Evolutionary conservation across 2,888 invertebrate genomes (phyloP), one percentile per base, ranked within the genome.

Genomic region (Xestoiulus laeticollis): DNA sequence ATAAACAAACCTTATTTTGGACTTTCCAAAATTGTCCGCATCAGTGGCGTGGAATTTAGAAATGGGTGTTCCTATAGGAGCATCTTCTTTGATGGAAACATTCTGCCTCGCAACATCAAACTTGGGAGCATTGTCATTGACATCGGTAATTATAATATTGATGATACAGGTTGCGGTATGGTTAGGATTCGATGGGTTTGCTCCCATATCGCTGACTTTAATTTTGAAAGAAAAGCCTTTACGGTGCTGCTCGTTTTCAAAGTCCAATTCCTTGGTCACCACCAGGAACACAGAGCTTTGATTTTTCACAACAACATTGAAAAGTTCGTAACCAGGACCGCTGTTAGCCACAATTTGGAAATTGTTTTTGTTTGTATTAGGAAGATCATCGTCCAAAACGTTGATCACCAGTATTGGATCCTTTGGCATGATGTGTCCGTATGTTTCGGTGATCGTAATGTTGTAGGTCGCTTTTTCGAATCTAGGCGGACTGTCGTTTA

Each of bases 101-200:
- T 89, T 89, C 16, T 89, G 87, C 14, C 85, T 83, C 16, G n/a
- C 83, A 12, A 91, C 96, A 82, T 95, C 95, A 89, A 97, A 93
- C 91, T 95, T 96, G 0, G 99, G 99, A 0, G 96, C 96, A 91
- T 99, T 98, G 91, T 99, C 99, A 92, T 99, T 99, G 90, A 98
- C 96, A 91, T 99, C 99, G 19, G 91, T 92, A 44, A 95, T 91
- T 5, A 91, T 92, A 33, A 94, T 88, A 19, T 53, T 86, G 1
- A 89, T 87, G 16, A 16, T 68, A 10, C 89, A 89, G 16, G 22
- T 30, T 1, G 86, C 89, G 26, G 86, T 83, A 22, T 88, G 89
- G n/a, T 30, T 43, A 2, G 89, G 86, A 83, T 89, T 88, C 0
- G 44, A 53, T 10, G 85, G 78, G 14, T 38, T 38, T 4, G 87